Evolutionary conservation across 1,140 invertebrate genomes (phyloP).

Genomic region (Bombus terrestris): DNA sequence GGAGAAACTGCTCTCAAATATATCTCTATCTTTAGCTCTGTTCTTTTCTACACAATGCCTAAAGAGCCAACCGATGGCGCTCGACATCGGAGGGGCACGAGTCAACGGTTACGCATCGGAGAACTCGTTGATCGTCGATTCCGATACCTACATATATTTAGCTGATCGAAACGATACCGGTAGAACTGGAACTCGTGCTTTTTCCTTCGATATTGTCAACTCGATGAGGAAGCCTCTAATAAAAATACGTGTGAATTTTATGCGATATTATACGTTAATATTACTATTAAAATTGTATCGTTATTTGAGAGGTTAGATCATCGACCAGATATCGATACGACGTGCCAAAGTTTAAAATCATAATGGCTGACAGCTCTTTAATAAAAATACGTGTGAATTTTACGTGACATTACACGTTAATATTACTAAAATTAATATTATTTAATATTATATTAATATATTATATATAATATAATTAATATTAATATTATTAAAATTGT

Average conservation of each 20-base stretch:
- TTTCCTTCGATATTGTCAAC: not conserved
- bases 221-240: too few relatives aligned
- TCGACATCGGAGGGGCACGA: conserved; percentile 1
- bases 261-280: too few relatives aligned
- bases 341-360: not conserved
- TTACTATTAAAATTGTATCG: too few relatives aligned
- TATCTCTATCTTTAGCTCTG: conserved; percentile 35
- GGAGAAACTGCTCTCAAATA: not conserved
- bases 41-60: conserved; percentile 1
- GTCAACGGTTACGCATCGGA: conserved; percentile 30
- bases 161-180: not conserved
- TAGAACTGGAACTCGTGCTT: conserved; percentile 8
- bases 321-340: too few relatives aligned
- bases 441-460: too few relatives aligned
- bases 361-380: not conserved
- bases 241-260: not conserved
- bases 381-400: too few relatives aligned
- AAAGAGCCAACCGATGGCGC: not conserved
- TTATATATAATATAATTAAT: too few relatives aligned
- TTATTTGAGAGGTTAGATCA: too few relatives aligned
- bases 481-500: too few relatives aligned
- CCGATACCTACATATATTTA: conserved; percentile 14
- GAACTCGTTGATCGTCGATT: conserved; percentile 23
- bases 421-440: too few relatives aligned
- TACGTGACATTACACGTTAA: too few relatives aligned